Base-by-base conservation (phyloP, 2,797 vertebrate species). In the Rhinatrema bivittatum region DNA sequence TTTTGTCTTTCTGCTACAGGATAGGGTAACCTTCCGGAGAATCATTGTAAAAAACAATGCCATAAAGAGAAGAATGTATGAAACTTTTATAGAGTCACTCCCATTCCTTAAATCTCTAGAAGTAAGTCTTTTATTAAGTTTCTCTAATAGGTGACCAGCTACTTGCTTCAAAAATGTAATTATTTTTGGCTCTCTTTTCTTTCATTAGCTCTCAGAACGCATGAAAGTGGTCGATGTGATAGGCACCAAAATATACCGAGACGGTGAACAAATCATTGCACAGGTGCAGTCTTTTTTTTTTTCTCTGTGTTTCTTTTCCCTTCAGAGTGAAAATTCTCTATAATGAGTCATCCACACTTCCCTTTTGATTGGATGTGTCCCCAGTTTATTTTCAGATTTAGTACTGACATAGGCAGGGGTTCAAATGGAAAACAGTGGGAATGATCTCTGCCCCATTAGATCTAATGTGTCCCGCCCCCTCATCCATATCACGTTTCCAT, bases 41-140 rank as follows among this genome's bases (percentile, higher is more conserved):
- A 97, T 99, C 72, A 98, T 99, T 77, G 88, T 98, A 39, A 98
- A 98, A 84, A 99, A 97, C 68, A 98, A 98, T 60, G 95, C 96
- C 60, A 96, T 92, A 87, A 98, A 98, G 74, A 91, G 91, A 72
- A 93, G 70, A 86, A 81, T 96, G 86, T 99, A 97, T 54, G 96
- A 99, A 79, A 90, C 87, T 39, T 98, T 99, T 74, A 98, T 99
- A 46, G 91, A 96, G 74, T 96, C 96, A 7, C 74, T 99, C 60
- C 96, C 96, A 25, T 88, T 99, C 60, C 91, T 99, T 61, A 99
- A 91, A 50, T 98, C 94, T 32, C 81, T 99, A 79, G 95, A 99
- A 83, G 96, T 97, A 65, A 81, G 77, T 53, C 29, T 39, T 45
- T 16, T 46, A 3, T 25, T 45, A 26, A 2, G 5, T 56, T 54